Base-by-base conservation (phyloP, 2,888 invertebrate species). In the Chironomus riparius region DNA sequence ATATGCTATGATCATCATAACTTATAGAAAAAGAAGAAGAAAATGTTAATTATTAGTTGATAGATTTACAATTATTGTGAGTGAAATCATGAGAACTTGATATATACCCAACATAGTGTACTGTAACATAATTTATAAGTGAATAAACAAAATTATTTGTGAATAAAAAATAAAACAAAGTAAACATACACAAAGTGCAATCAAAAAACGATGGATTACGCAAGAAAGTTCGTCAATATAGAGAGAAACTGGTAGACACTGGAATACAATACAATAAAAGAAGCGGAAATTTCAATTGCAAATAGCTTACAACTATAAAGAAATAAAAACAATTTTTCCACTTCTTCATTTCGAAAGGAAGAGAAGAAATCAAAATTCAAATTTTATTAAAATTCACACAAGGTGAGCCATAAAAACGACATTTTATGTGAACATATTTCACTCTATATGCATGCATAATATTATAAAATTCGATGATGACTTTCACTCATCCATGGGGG, bases 371-470 rank as follows among this genome's bases (percentile, higher is more conserved):
- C 24, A 68, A 38, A 68, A 68, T 21, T 65, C 65, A 65, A 65
- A 68, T 48, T 56, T 70, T 70, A 70, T 70, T 70, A 18, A 70
- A 70, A 18, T 48, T 70, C 15, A 56, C 15, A 70, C 70, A 70
- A 70, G 70, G 70, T 70, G 70, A 70, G 70, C 47, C 0, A 68
- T 70, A 7, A 15, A 70, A 56, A 56, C 15, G 56, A 56, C 38
- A 38, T 38, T 38, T 38, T 10, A 10, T 38, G 56, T 56, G 56
- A 56, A 38, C 38, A 38, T 38, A 38, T 38, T 38, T 38, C 38
- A 38, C 38, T 38, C 38, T 38, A 38, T 38, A 38, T 38, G 38
- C 38, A 38, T 38, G 2, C 38, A 38, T 38, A 38, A 38, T 10
- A 38, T 10, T 38, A 10, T 21, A 24, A 22, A 15, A 12, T 68